A percentile compares a stretch with the other conserved stretches of the same genome.
Evolutionary conservation across 2,888 invertebrate genomes (phyloP).

Genomic region (Caradrina clavipalpis): DNA sequence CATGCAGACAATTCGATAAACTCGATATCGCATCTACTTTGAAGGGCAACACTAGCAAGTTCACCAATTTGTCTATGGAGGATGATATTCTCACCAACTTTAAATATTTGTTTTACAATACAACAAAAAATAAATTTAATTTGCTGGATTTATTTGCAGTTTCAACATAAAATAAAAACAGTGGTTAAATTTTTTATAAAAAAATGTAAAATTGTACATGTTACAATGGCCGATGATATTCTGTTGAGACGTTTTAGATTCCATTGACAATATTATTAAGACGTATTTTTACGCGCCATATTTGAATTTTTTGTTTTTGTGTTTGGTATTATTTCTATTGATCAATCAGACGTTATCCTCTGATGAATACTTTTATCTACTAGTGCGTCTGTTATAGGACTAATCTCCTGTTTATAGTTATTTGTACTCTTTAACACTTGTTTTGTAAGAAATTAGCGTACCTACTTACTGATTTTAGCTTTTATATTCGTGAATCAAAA

Average conservation of each 20-base stretch:
- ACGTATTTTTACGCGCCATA: constrained; percentile 60
- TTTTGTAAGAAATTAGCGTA: constrained; percentile 9
- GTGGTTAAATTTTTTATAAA: too few relatives aligned
- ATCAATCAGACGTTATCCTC: constrained; percentile 69
- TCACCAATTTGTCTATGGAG: constrained; percentile 21
- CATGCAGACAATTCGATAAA: not conserved
- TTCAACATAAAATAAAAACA: not conserved
- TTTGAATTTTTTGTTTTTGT: constrained; percentile 60
- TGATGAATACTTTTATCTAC: not conserved
- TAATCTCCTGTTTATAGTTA: not conserved
- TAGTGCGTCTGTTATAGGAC: constrained; percentile 4
- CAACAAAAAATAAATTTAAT: not conserved
- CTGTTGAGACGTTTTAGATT: not conserved
- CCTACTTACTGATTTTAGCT: constrained; percentile 5
- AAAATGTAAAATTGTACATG: too few relatives aligned
- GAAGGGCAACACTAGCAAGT: constrained; percentile 30
- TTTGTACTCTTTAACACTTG: not conserved
- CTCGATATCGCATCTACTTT: not conserved
- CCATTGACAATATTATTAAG: constrained; percentile 17
- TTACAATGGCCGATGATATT: not conserved
- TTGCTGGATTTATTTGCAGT: not conserved
- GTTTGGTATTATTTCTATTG: constrained; percentile 66
- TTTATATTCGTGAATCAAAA: constrained; percentile 15
- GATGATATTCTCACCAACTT: constrained; percentile 21
- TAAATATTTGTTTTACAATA: not conserved